These are phyloP conservation scores for Henricia sp. DNA, from an alignment of 53 echinoderm and acorn worm species.

Conservation along the genomic window DNA sequence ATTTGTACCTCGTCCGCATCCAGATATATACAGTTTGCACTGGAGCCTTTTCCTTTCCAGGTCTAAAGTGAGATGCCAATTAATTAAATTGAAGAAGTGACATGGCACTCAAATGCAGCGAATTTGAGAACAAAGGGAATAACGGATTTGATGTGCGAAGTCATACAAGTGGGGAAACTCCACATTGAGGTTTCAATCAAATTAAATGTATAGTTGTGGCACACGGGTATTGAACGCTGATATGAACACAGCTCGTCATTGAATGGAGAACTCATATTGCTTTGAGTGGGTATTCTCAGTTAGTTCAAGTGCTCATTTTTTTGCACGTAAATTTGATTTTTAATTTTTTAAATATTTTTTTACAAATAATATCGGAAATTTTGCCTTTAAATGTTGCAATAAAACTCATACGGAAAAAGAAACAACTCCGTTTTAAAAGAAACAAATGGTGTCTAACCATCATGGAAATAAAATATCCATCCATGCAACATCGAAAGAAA, in stretches of 20 bases:
- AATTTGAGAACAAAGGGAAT: slow-evolving; percentile 4
- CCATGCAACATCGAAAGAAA: no score
- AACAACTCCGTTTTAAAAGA: no score
- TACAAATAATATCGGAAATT: no score
- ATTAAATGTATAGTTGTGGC: not conserved
- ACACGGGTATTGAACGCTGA: not conserved
- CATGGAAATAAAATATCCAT: no score
- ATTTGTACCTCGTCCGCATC: slow-evolving; percentile 60
- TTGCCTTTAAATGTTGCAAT: no score
- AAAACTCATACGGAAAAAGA: no score
- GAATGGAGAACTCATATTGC: not conserved
- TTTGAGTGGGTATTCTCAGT: not conserved
- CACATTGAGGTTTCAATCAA: no score
- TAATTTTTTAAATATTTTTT: no score
- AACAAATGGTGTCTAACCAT: no score
- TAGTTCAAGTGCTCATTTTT: not conserved
- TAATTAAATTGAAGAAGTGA: slow-evolving; percentile 48
- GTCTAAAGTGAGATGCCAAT: slow-evolving; percentile 43
- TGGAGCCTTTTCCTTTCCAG: not conserved
- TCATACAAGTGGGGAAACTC: no score
- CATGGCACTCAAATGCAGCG: slow-evolving; percentile 7
- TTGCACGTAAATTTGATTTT: not conserved
- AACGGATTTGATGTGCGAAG: no score
- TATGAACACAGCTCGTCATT: not conserved
- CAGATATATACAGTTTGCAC: not conserved